These are phyloP conservation scores for Parnassius mnemosyne DNA, from an alignment of 2,888 invertebrate species.

Conservation along the genomic window DNA sequence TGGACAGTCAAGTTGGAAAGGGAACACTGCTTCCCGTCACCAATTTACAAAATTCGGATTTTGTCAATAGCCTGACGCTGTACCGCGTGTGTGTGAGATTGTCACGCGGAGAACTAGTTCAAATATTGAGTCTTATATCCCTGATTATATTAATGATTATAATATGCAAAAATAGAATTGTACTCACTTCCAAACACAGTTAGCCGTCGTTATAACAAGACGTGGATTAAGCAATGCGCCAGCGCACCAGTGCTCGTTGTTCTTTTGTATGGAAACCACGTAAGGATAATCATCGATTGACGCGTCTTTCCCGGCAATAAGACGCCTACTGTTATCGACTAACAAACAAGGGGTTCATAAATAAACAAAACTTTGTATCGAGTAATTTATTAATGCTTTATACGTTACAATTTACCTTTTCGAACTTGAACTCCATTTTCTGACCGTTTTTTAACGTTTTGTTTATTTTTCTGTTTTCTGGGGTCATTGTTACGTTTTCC, in stretches of 20 bases:
- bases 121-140: too few relatives aligned
- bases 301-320: conserved; percentile 59
- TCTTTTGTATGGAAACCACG: conserved; percentile 65
- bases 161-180: neutral
- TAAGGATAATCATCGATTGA: conserved; percentile 64
- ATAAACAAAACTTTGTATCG: conserved; percentile 15
- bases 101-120: too few relatives aligned
- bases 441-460: conserved; percentile 1
- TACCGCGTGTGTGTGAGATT: too few relatives aligned
- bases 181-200: conserved; percentile 74
- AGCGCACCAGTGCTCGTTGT: conserved; percentile 63
- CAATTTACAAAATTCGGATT: too few relatives aligned
- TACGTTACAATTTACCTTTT: conserved; percentile 23
- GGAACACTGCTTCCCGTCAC: too few relatives aligned
- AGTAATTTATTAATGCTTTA: conserved; percentile 15
- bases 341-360: conserved; percentile 20
- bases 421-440: neutral
- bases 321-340: conserved; percentile 41
- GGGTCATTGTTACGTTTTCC: neutral
- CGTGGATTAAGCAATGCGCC: conserved; percentile 65
- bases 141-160: neutral
- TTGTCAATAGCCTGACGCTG: too few relatives aligned
- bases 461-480: conserved; percentile 3
- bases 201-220: conserved; percentile 66
- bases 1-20: too few relatives aligned